Conservation (phyloP, 2,113 vertebrate species). For the human region DNA sequence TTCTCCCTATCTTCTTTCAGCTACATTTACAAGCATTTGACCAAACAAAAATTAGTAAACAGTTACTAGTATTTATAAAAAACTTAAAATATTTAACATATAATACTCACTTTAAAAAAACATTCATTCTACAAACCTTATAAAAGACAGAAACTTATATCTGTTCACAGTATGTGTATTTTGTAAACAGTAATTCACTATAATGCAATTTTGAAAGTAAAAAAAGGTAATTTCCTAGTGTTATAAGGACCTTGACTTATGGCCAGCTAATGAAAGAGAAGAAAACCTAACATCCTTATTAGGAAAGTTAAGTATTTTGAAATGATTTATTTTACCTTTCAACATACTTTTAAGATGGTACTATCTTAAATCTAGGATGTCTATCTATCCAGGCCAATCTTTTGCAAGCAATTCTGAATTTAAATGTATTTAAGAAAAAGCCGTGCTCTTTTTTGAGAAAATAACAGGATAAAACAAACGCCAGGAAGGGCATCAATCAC, state of each 20-base stretch:
- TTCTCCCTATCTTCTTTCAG: slow-evolving; percentile 60
- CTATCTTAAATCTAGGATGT: neutral
- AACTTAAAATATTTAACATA: slow-evolving; percentile 80
- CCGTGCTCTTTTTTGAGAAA: neutral
- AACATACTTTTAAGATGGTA: neutral
- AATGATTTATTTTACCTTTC: neutral
- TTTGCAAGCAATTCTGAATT: neutral
- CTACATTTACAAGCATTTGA: slow-evolving; percentile 68
- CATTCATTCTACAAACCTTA: slow-evolving; percentile 80
- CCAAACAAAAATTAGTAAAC: slow-evolving; percentile 77
- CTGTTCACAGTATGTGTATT: slow-evolving; percentile 86
- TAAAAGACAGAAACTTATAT: slow-evolving; percentile 82
- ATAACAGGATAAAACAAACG: neutral
- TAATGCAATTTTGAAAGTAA: slow-evolving; percentile 60
- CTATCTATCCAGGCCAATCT: neutral
- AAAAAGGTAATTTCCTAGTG: slow-evolving; percentile 56
- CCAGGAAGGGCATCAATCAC: neutral
- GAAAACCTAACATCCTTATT: neutral
- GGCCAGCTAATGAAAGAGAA: slow-evolving; percentile 19
- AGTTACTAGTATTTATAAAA: slow-evolving; percentile 75
- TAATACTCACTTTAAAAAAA: slow-evolving; percentile 77
- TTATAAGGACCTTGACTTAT: slow-evolving; percentile 33
- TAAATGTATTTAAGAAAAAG: slow-evolving; percentile 9
- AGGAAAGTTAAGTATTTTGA: neutral
- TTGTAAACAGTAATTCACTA: slow-evolving; percentile 83